These are phyloP conservation scores for Cebidichthys violaceus DNA, from an alignment of 2,113 vertebrate genomes.

Conservation along the genomic window DNA sequence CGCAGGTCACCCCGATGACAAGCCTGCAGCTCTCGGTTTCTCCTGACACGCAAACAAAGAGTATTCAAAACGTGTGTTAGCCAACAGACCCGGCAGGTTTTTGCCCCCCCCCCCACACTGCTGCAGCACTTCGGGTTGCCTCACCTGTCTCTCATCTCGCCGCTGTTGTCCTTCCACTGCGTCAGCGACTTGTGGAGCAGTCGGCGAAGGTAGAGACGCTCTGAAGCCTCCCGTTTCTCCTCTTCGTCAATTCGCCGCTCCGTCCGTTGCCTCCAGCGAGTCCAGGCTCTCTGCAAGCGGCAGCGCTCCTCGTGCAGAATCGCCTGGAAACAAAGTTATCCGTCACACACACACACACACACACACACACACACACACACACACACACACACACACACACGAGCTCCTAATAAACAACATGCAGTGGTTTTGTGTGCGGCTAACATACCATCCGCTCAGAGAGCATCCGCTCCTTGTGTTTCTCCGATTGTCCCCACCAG, in stretches of 20 bases:
- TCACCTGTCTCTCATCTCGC: slow-evolving; percentile 69
- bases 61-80: background rate
- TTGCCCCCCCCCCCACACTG: too few species aligned
- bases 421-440: background rate
- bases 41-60: slow-evolving; percentile 59
- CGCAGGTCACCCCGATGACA: slow-evolving; percentile 54
- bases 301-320: slow-evolving; percentile 82
- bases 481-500: slow-evolving; percentile 82
- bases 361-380: background rate
- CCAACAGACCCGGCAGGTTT: background rate
- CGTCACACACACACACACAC: background rate
- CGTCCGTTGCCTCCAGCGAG: slow-evolving; percentile 79
- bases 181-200: slow-evolving; percentile 78
- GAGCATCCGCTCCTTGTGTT: slow-evolving; percentile 80
- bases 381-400: background rate
- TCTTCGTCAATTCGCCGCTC: slow-evolving; percentile 70
- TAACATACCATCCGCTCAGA: slow-evolving; percentile 85
- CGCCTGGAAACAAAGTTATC: slow-evolving; percentile 80
- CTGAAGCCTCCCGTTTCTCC: slow-evolving; percentile 76
- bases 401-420: background rate
- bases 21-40: slow-evolving; percentile 71
- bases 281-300: slow-evolving; percentile 80
- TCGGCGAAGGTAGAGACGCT: slow-evolving; percentile 57
- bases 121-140: background rate
- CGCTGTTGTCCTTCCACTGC: slow-evolving; percentile 83